Evolutionary conservation across 2,797 vertebrate species (phyloP), one percentile per base, ranked within the genome.

Genomic region (Tolypeutes matacus): DNA sequence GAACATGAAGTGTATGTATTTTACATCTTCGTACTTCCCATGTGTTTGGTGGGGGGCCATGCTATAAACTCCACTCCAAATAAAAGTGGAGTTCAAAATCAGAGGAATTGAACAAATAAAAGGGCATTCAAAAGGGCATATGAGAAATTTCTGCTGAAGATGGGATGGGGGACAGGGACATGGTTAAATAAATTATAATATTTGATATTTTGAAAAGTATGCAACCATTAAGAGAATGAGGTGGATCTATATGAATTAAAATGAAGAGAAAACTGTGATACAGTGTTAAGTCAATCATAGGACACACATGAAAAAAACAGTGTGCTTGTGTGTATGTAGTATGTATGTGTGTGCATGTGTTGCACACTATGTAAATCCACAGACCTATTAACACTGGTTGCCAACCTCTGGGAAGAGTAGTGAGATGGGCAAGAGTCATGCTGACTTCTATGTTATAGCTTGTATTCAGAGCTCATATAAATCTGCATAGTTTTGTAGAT

Each of bases 71-170:
- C n/a, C n/a, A n/a, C n/a, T n/a, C n/a, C n/a, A n/a, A n/a, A n/a
- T n/a, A n/a, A 81, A 39, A 15, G 9, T 6, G 64, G 75, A 78
- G 53, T 56, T 81, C 49, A 60, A 92, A 86, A 86, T 70, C 34
- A 31, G n/a, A 58, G 21, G 56, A 95, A 46, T 67, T 67, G 76
- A 86, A 65, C 58, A 77, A 92, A n/a, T 76, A 27, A 82, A 86
- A 25, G 42, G 34, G 67, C 9, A 23, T 73, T 46, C 39, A 39
- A 86, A 82, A 58, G 81, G n/a, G 31, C 36, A 72, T 76, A 29
- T 5, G 75, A 91, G 56, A 78, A 21, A 46, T 64, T 77, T 73
- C 60, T 76, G 53, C 58, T 72, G 31, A 90, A 56, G n/a, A 69
- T 17, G 15, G 69, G 17, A 69, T 25, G 29, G 25, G 15, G 15